These are phyloP conservation scores for Solen grandis DNA, from an alignment of 1,140 invertebrate species.

Conservation along the genomic window DNA sequence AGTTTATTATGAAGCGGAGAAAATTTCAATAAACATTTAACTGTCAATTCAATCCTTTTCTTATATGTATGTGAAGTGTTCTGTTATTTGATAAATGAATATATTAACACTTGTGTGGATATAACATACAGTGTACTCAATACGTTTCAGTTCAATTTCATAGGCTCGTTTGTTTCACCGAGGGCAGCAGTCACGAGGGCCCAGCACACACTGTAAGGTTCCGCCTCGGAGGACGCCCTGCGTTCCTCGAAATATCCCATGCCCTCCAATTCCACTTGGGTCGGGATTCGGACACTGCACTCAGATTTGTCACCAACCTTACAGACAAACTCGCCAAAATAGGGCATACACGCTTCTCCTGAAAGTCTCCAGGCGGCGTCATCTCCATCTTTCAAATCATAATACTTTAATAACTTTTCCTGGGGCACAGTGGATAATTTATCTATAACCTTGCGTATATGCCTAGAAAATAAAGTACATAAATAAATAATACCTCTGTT, in stretches of 20 bases:
- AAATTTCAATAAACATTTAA: too few relatives aligned
- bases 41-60: too few relatives aligned
- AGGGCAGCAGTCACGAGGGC: background rate
- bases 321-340: background rate
- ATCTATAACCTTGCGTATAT: background rate
- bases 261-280: background rate
- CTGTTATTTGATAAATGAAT: too few relatives aligned
- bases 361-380: background rate
- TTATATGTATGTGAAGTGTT: too few relatives aligned
- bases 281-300: background rate
- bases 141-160: too few relatives aligned
- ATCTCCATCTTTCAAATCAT: background rate
- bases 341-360: background rate
- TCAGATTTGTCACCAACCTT: background rate
- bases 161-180: too few relatives aligned
- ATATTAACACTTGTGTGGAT: too few relatives aligned
- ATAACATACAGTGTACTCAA: too few relatives aligned
- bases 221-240: background rate
- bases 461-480: background rate
- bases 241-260: background rate
- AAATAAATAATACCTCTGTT: too few relatives aligned
- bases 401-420: background rate
- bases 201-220: background rate
- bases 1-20: too few relatives aligned
- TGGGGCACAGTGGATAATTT: background rate